A percentile compares a stretch with the other conserved stretches of the same genome.
These are phyloP conservation scores for Lepas anatifera DNA, from an alignment of 2,888 invertebrate species.

Conservation along the genomic window DNA sequence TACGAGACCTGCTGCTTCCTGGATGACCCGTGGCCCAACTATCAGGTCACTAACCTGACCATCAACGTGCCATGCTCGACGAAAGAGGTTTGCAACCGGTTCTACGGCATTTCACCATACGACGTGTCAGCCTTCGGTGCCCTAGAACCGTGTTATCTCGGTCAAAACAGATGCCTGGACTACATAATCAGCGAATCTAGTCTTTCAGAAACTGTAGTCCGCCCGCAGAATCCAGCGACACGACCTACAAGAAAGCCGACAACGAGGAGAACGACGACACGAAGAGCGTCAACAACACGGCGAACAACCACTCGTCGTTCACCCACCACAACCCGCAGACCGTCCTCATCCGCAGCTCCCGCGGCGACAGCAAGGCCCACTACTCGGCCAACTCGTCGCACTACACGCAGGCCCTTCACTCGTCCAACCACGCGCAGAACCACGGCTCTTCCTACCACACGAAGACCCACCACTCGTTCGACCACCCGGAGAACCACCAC, in stretches of 20 bases:
- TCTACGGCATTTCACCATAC: not conserved
- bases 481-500: not conserved
- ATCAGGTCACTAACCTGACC: constrained; percentile 8
- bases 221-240: not conserved
- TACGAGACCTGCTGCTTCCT: constrained; percentile 6
- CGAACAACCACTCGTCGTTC: not conserved
- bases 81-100: not conserved
- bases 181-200: not conserved
- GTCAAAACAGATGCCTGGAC: not conserved
- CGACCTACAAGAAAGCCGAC: not conserved
- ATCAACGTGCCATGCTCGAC: not conserved
- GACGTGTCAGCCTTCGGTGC: not conserved
- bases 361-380: not conserved
- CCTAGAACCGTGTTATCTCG: constrained; percentile 2
- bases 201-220: not conserved
- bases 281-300: not conserved
- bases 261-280: too few species aligned
- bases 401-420: not conserved
- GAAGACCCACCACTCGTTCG: not conserved
- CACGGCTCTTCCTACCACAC: not conserved
- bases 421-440: not conserved
- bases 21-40: constrained; percentile 10
- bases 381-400: not conserved
- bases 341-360: not conserved
- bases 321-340: not conserved